Base-by-base conservation (phyloP, 2,797 vertebrate genomes). In the Sus cebifrons region DNA sequence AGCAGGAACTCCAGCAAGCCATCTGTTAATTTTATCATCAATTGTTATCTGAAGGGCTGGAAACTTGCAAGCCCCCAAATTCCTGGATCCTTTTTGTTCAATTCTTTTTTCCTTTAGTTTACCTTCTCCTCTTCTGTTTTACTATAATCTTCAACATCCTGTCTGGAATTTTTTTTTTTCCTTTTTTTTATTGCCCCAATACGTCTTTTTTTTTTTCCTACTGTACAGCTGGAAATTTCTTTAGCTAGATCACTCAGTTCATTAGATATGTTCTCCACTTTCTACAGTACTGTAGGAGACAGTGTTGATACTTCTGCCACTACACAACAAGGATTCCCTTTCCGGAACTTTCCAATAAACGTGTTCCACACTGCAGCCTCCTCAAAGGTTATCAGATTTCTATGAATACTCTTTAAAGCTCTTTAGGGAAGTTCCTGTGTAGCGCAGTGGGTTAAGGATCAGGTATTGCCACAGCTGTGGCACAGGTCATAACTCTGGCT, bases 1-100 rank as follows among this genome's bases (percentile, higher is more conserved):
- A 44, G 44, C 44, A 44, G 44, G 44, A 44, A 44, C 44, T 44
- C 44, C 9, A 9, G 44, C 44, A 44, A 44, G 52, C 75, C 18
- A 58, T 77, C 67, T 90, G 77, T 91, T 83, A 82, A 81, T 67
- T 92, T 89, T 82, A 89, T 75, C 32, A 20, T 70, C 40, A 74
- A 56, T 13, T 52, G 14, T 95, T 83, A 79, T 79, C 49, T 74
- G 23, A 78, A 96, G 89, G 83, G 52, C 25, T 92, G 52, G 64
- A 29, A 27, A 96, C 36, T 70, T 85, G 40, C 62, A 90, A 75
- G 86, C 21, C 56, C 27, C 89, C 23, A 74, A 79, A 90, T 17
- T 91, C 64, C 13, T 65, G n/a, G 36, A 32, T 86, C 73, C 49
- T 64, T 91, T 91, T 75, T 74, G 21, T 70, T 82, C 27, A 54